Conservation (phyloP, 2,113 vertebrate genomes). For the Trematocara zebra region DNA sequence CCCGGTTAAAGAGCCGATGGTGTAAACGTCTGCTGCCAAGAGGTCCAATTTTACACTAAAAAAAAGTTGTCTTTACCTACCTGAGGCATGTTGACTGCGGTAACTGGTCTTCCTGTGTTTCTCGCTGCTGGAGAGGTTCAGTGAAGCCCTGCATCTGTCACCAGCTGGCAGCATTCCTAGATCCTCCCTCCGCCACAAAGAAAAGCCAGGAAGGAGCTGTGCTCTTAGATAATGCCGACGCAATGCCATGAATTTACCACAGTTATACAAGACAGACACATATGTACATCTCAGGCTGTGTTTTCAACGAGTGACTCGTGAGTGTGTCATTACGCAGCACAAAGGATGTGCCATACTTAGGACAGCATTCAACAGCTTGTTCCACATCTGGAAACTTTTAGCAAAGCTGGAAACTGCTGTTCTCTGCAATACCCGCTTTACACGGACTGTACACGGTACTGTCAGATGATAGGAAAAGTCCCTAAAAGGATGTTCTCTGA, state of each 20-base stretch:
- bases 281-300: not conserved
- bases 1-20: not conserved
- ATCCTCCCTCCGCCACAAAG: conserved; percentile 57
- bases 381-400: conserved; percentile 68
- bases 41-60: not conserved
- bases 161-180: conserved; percentile 61
- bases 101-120: conserved; percentile 35
- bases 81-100: conserved; percentile 60
- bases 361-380: not conserved
- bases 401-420: not conserved
- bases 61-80: conserved; percentile 5
- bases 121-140: conserved; percentile 29
- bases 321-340: not conserved
- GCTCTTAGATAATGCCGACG: not conserved
- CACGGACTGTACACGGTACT: not conserved
- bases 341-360: not conserved
- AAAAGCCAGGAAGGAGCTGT: conserved; percentile 20
- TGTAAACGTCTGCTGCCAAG: fast-evolving
- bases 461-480: not conserved
- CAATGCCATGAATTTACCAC: not conserved
- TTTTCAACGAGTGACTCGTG: not conserved
- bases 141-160: conserved; percentile 55
- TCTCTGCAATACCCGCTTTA: conserved; percentile 35
- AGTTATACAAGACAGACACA: not conserved
- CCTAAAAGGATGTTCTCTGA: not conserved